Evolutionary conservation across 2,113 vertebrate genomes (phyloP).

Genomic region (Larimichthys polyactis): DNA sequence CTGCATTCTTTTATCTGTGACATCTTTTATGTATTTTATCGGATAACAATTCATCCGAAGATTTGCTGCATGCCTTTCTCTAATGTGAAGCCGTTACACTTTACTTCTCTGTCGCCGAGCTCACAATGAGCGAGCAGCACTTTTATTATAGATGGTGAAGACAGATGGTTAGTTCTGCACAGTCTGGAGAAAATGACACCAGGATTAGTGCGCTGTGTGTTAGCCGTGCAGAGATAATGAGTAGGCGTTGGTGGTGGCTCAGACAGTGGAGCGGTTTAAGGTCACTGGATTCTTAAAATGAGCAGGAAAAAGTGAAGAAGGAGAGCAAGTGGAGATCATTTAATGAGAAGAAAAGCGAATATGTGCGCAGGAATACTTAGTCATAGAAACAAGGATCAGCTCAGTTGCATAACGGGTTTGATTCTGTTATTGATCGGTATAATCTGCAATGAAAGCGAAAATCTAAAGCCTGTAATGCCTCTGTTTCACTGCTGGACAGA

Average conservation of each 20-base stretch:
- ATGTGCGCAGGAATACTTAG: too few relatives aligned
- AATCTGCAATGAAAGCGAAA: not conserved
- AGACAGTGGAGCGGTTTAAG: not conserved
- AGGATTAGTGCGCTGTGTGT: conserved; percentile 28
- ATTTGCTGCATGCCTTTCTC: not conserved
- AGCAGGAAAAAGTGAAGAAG: not conserved
- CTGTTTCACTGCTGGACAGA: too few relatives aligned
- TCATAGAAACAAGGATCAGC: too few relatives aligned
- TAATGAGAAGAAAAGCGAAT: not conserved
- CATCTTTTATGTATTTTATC: not conserved
- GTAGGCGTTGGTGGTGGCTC: not conserved
- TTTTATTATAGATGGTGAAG: conserved; percentile 16
- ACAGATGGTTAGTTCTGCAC: conserved; percentile 12
- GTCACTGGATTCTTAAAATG: not conserved
- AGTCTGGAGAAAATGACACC: conserved; percentile 6
- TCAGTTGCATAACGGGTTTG: too few relatives aligned
- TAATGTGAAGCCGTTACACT: not conserved
- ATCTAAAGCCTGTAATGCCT: not conserved
- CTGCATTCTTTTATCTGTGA: not conserved
- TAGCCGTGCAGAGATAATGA: conserved; percentile 9
- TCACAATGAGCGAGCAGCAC: not conserved
- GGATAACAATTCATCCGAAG: not conserved
- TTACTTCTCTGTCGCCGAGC: not conserved
- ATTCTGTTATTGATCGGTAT: not conserved
- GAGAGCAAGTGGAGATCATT: not conserved